phyloP scores from a whole-genome alignment of 2,888 invertebrate species.

The Priapulus caudatus region DNA sequence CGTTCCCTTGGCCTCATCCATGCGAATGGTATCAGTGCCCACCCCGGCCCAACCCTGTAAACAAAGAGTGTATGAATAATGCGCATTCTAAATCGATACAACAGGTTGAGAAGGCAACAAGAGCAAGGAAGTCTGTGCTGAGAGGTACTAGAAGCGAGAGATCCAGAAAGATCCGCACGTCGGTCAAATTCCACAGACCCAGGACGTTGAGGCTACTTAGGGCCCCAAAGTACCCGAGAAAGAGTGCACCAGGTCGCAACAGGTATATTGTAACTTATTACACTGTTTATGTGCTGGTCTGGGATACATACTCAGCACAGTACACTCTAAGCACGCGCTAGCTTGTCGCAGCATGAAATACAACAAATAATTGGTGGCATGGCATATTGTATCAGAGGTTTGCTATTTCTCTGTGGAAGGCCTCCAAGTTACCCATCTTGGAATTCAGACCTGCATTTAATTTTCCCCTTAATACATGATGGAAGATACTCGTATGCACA shows the following conservation, averaged over 20 bases:
- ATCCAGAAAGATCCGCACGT: conserved; percentile 77
- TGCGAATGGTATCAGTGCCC: conserved; percentile 11
- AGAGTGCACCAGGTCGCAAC: conserved; percentile 80
- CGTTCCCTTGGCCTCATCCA: conserved; percentile 5
- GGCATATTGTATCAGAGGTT: no score
- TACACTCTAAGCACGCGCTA: no score
- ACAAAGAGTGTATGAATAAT: background rate
- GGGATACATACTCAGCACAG: no score
- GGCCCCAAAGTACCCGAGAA: conserved; percentile 86
- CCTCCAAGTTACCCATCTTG: no score
- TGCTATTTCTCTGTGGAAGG: no score
- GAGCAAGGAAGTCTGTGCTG: conserved; percentile 54
- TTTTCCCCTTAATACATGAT: no score
- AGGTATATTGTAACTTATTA: conserved; percentile 48
- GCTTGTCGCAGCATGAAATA: no score
- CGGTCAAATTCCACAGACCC: conserved; percentile 89
- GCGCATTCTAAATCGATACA: background rate
- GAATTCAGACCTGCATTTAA: no score
- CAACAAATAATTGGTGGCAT: no score
- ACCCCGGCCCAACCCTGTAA: conserved; percentile 12
- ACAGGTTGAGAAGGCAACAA: background rate
- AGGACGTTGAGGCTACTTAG: conserved; percentile 81
- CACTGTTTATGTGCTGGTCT: no score
- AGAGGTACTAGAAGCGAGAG: conserved; percentile 82
- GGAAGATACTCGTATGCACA: no score